Evolutionary conservation across 1,140 invertebrate genomes (phyloP).

Genomic region (Sitodiplosis mosellana): DNA sequence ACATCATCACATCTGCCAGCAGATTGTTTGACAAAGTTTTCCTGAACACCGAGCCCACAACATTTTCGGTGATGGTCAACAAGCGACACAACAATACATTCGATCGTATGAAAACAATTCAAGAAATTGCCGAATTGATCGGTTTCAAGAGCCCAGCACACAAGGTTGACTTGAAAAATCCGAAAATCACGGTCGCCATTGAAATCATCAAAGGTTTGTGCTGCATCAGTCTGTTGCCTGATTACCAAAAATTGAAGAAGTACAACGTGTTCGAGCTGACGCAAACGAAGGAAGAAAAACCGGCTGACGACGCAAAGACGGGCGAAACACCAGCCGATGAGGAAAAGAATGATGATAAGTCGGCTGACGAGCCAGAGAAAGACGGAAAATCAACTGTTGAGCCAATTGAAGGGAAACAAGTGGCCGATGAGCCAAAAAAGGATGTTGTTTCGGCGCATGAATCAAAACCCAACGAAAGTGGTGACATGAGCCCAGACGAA

Average conservation of each 20-base stretch:
- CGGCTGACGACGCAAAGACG: no score
- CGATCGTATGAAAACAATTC: constrained; percentile 46
- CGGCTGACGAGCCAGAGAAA: no score
- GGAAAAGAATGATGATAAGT: no score
- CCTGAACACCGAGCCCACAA: constrained; percentile 41
- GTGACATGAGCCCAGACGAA: no score
- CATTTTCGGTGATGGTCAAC: constrained; percentile 63
- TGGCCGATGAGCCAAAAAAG: no score
- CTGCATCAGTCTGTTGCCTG: constrained; percentile 41
- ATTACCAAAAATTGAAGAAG: constrained; percentile 27
- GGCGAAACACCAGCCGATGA: no score
- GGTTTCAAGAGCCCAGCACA: constrained; percentile 44
- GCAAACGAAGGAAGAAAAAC: neutral
- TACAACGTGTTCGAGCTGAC: neutral
- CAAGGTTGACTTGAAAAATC: constrained; percentile 55
- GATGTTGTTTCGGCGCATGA: no score
- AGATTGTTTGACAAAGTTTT: constrained; percentile 56
- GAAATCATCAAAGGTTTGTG: constrained; percentile 50
- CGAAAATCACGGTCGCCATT: constrained; percentile 54
- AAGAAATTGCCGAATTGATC: constrained; percentile 47
- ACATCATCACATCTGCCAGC: constrained; percentile 47
- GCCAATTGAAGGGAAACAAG: no score
- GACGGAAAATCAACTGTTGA: no score
- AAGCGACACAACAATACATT: constrained; percentile 60
- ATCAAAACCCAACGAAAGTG: no score